phyloP scores from a whole-genome alignment of 2,797 vertebrate species.

The Rhinogobio ventralis region DNA sequence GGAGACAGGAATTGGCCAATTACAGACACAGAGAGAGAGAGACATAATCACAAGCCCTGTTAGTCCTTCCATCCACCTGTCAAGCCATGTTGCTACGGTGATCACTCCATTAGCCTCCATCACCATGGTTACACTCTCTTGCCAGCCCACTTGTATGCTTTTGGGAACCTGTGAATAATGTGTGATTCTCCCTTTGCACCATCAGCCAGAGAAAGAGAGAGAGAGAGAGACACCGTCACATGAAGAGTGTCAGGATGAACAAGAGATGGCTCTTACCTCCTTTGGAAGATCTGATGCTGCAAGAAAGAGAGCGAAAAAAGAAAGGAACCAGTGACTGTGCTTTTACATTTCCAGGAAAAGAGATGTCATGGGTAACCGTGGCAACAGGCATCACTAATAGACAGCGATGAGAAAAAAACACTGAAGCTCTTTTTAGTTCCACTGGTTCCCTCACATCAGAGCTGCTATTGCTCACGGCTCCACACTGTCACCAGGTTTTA shows the following conservation, averaged over 20 bases:
- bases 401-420: background rate
- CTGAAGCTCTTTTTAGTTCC: constrained; percentile 22
- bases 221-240: constrained; percentile 24
- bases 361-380: constrained; percentile 52
- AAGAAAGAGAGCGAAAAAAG: constrained; percentile 23
- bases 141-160: constrained; percentile 47
- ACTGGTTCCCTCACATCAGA: constrained; percentile 12
- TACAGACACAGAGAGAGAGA: constrained; percentile 25
- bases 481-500: background rate
- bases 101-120: constrained; percentile 46
- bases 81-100: constrained; percentile 35
- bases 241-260: constrained; percentile 18
- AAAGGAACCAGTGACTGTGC: constrained; percentile 44
- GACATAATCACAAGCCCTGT: constrained; percentile 31
- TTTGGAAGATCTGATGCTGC: constrained; percentile 31
- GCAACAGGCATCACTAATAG: constrained; percentile 44
- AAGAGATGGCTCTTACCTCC: constrained; percentile 28
- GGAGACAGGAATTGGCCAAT: constrained; percentile 31
- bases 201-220: background rate
- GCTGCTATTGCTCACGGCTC: background rate
- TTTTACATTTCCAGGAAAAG: constrained; percentile 48
- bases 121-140: constrained; percentile 49
- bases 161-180: constrained; percentile 45
- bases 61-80: constrained; percentile 36
- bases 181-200: constrained; percentile 36